These are phyloP conservation scores for Poecilia gillii DNA, from an alignment of 2,797 vertebrate species.

Conservation along the genomic window DNA sequence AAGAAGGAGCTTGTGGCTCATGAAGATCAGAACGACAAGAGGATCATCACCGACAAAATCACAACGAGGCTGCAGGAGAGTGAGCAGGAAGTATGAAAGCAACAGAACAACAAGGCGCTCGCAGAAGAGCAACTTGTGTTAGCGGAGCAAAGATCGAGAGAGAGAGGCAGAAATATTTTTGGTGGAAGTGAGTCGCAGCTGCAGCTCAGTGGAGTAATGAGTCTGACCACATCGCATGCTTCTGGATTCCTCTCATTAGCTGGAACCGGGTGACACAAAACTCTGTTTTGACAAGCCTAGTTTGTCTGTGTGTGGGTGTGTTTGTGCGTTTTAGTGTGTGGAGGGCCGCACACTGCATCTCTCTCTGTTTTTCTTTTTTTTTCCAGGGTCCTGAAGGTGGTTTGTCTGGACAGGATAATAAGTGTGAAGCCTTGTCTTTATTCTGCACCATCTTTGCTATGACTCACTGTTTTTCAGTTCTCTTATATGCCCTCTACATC, in stretches of 20 bases:
- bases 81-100: conserved; percentile 39
- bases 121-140: conserved; percentile 36
- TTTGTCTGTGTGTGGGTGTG: conserved; percentile 32
- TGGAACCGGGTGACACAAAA: conserved; percentile 31
- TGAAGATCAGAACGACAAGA: conserved; percentile 35
- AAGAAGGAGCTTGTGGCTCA: conserved; percentile 28
- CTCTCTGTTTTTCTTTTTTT: neutral
- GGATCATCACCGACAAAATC: conserved; percentile 35
- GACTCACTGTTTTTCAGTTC: conserved; percentile 38
- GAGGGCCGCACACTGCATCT: neutral
- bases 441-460: conserved; percentile 29
- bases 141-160: conserved; percentile 29
- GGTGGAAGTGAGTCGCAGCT: conserved; percentile 60
- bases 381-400: conserved; percentile 7
- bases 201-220: conserved; percentile 47
- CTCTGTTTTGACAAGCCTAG: conserved; percentile 40
- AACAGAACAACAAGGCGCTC: conserved; percentile 35
- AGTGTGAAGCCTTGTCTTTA: conserved; percentile 26
- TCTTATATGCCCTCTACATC: conserved; percentile 28
- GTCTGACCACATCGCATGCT: conserved; percentile 34
- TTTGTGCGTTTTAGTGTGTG: conserved; percentile 12
- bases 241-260: conserved; percentile 54
- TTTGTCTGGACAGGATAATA: conserved; percentile 28
- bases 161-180: conserved; percentile 48
- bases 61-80: conserved; percentile 30